Evolutionary conservation across 2,113 vertebrate species (phyloP).

Genomic region (Spea multiplicata): DNA sequence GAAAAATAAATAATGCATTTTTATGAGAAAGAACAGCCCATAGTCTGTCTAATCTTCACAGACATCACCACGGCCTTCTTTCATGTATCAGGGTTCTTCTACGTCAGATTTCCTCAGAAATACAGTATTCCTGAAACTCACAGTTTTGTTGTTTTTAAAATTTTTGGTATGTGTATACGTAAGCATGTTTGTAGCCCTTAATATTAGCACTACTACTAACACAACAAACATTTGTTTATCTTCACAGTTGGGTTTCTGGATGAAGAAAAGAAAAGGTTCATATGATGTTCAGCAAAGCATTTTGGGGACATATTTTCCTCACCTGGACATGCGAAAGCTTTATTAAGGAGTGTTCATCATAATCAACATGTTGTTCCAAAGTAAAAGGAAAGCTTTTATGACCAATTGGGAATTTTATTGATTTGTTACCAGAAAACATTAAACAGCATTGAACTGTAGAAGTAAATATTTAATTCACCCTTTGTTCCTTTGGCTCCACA

Average conservation of each 20-base stretch:
- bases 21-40: neutral
- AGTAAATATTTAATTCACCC: too few relatives aligned
- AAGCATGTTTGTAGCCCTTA: neutral
- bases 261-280: constrained; percentile 49
- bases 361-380: neutral
- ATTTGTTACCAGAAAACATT: too few relatives aligned
- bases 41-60: neutral
- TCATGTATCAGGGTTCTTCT: neutral
- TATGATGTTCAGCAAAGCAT: constrained; percentile 56
- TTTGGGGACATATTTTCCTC: constrained; percentile 54
- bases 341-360: constrained; percentile 23
- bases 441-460: too few relatives aligned
- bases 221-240: neutral
- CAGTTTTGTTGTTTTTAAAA: neutral
- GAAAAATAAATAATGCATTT: neutral
- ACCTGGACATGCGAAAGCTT: constrained; percentile 51
- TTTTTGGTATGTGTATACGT: too few relatives aligned
- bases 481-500: too few relatives aligned
- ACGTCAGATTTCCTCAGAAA: neutral
- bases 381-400: neutral
- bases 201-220: neutral
- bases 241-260: constrained; percentile 49
- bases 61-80: neutral
- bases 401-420: too few relatives aligned
- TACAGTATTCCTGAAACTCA: neutral